Base-by-base conservation (phyloP, 2,888 invertebrate species). In the Silvanus unidentatus region DNA sequence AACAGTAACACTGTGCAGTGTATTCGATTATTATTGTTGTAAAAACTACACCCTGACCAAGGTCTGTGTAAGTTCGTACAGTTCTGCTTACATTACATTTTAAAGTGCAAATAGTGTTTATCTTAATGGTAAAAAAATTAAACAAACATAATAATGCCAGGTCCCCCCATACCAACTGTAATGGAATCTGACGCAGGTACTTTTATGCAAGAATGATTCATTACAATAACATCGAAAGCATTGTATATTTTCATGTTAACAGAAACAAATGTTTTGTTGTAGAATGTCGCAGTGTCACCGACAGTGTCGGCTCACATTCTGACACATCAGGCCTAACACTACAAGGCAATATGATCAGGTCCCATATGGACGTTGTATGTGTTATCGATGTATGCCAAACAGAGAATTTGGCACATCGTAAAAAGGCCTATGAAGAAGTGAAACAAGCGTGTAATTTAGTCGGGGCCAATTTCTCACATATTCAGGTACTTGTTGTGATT, bases 291-390 rank as follows among this genome's bases (percentile, higher is more conserved):
- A 74, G 74, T 59, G 68, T 71, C 53, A 80, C 80, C 28, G 80
- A 81, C 59, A 80, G 79, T 61, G 68, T 80, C 44, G 80, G 80
- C 35, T 80, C 80, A 16, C 77, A 79, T 58, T 80, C 81, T 52
- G 81, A 81, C 62, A 68, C 77, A 48, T 81, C 81, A 16, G 76
- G 69, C 34, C 73, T 73, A 46, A 76, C 76, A 22, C 66, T 75
- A 29, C 71, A 55, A 43, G 54, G 49, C 53, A 63, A 59, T 10
- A 63, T 68, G 47, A 72, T 70, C 22, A 71, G 82, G 55, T 81
- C 84, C 15, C 79, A 81, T 57, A 91, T 92, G 88, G 91, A 93
- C 70, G 88, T 94, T 50, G 92, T 86, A 41, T 90, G 90, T 73
- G 87, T 93, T 52, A 77, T 93, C 58, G 92, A 93, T 74, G 71